phyloP scores from a whole-genome alignment of 2,113 vertebrate species.

The Pandion haliaetus region DNA sequence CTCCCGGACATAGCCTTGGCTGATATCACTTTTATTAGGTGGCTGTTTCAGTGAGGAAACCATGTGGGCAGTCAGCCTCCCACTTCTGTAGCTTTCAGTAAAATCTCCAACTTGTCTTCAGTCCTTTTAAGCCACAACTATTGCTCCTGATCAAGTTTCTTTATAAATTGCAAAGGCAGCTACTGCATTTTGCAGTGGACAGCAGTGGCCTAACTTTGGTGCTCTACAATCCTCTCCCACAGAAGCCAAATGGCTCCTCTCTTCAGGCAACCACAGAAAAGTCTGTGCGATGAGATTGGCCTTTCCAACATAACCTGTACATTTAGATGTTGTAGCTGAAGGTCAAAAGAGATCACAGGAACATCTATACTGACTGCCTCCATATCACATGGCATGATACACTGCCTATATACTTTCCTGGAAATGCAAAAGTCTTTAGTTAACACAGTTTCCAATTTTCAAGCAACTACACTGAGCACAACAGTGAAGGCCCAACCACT shows the following conservation, averaged over 20 bases:
- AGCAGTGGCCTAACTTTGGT: background rate
- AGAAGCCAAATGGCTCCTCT: background rate
- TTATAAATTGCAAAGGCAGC: background rate
- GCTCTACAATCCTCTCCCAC: background rate
- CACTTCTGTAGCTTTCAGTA: background rate
- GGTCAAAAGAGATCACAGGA: background rate
- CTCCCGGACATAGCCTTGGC: rapidly evolving
- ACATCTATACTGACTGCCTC: background rate
- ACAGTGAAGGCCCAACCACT: background rate
- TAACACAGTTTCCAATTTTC: background rate
- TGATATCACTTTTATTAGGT: background rate
- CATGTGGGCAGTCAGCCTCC: background rate
- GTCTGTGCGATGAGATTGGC: background rate
- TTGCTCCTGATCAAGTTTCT: background rate
- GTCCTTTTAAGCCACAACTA: background rate
- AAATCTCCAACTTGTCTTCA: background rate
- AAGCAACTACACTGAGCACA: background rate
- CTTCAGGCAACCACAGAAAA: background rate
- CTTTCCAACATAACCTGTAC: background rate
- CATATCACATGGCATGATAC: background rate
- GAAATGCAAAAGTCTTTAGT: background rate
- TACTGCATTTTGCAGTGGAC: background rate
- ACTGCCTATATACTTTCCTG: background rate
- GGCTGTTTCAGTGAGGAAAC: background rate
- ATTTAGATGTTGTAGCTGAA: background rate